Percentiles rank a stretch among this genome's conserved stretches.
phyloP scores from a whole-genome alignment of 2,888 invertebrate genomes.

The Parascotia fuliginaria region DNA sequence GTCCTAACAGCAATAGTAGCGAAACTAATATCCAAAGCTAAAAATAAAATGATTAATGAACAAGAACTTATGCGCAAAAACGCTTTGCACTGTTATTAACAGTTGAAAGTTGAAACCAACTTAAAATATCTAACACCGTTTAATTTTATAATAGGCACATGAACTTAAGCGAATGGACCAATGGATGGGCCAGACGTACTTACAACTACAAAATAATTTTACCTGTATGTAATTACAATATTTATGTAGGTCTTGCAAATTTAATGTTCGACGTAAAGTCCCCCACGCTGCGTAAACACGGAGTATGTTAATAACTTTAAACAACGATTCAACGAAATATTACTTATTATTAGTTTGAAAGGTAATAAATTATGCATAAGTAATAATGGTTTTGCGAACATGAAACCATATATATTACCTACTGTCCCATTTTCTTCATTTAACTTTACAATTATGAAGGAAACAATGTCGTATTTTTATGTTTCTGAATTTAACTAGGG shows the following conservation, averaged over 20 bases:
- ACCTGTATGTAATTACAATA: constrained; percentile 20
- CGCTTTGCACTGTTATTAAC: neutral
- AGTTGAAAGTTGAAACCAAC: constrained; percentile 4
- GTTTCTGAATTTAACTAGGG: neutral
- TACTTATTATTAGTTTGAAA: constrained; percentile 28
- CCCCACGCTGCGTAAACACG: constrained; percentile 12
- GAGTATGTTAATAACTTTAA: constrained; percentile 12
- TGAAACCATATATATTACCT: neutral
- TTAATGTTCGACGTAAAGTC: constrained; percentile 22
- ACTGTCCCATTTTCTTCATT: constrained; percentile 13
- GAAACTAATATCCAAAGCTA: neutral
- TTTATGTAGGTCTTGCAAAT: constrained; percentile 15
- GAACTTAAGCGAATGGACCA: neutral
- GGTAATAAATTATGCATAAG: constrained; percentile 17
- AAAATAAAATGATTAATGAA: neutral
- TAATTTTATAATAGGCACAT: constrained; percentile 8
- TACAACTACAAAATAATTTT: constrained; percentile 25
- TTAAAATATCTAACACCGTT: constrained; percentile 5
- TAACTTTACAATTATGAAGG: constrained; percentile 6
- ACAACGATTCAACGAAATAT: constrained; percentile 20
- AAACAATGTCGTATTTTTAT: constrained; percentile 5
- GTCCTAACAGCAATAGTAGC: too few species aligned
- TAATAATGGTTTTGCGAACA: constrained; percentile 17
- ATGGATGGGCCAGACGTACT: constrained; percentile 5
- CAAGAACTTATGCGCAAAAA: neutral